Evolutionary conservation across 2,797 vertebrate genomes (phyloP).

Genomic region (Peromyscus aztecus): DNA sequence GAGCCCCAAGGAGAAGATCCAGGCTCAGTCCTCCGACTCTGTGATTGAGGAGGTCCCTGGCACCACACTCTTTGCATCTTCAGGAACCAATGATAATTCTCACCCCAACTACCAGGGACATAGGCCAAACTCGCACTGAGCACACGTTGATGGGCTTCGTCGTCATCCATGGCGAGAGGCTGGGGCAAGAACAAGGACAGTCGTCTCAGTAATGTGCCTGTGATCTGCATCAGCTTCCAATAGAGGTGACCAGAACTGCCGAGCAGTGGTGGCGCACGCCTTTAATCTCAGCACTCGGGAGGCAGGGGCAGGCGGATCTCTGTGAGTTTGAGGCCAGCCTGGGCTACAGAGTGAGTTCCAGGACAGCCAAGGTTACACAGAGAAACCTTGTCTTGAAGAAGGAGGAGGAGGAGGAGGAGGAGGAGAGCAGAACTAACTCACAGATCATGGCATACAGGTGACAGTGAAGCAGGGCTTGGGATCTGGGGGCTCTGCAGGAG

Average conservation of each 20-base stretch:
- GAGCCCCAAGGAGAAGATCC: not conserved
- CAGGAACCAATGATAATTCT: not conserved
- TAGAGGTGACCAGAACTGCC: not conserved
- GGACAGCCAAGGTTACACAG: not conserved
- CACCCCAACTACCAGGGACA: accelerated
- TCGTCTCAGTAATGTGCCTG: not conserved
- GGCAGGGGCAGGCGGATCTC: not conserved
- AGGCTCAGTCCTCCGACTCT: not conserved
- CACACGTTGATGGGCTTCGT: accelerated
- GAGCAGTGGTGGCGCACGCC: accelerated
- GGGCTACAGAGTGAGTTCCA: not conserved
- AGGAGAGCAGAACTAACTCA: too few species aligned
- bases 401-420: not conserved
- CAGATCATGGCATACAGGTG: accelerated
- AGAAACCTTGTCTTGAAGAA: not conserved
- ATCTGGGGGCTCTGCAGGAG: not conserved
- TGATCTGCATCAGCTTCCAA: accelerated
- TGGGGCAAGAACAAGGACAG: not conserved
- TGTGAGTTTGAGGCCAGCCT: not conserved
- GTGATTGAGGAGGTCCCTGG: not conserved
- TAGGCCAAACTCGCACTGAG: not conserved
- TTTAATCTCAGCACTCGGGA: not conserved
- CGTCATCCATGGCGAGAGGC: not conserved
- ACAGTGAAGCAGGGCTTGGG: not conserved
- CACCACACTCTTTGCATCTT: not conserved